Evolutionary conservation across 2,113 vertebrate species (phyloP).

Genomic region (Xerus inauris): DNA sequence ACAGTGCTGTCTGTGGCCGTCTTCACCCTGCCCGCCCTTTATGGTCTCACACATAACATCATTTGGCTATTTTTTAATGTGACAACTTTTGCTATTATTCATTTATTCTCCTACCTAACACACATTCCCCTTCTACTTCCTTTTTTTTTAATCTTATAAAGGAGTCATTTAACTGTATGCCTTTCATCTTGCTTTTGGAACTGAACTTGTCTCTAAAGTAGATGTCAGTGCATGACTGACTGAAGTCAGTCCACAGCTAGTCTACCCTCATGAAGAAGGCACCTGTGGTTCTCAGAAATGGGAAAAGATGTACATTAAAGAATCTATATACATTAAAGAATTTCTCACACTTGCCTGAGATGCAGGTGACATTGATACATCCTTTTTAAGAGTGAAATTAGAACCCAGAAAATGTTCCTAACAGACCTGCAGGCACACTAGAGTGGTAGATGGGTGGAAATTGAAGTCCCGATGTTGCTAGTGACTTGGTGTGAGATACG

Average conservation of each 20-base stretch:
- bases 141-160: background rate
- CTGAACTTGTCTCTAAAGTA: background rate
- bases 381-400: background rate
- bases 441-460: background rate
- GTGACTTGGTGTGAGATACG: background rate
- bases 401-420: background rate
- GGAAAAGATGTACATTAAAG: background rate
- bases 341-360: background rate
- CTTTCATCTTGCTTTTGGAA: background rate
- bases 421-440: background rate
- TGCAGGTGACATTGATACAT: background rate
- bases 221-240: background rate
- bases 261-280: background rate
- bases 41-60: background rate
- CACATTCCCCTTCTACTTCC: no score
- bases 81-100: background rate
- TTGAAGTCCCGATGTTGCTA: background rate
- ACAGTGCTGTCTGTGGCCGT: background rate
- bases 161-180: background rate
- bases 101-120: background rate
- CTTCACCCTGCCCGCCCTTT: fast-evolving
- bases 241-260: background rate
- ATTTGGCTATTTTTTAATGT: background rate
- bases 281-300: background rate
- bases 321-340: background rate